phyloP scores from a whole-genome alignment of 2,113 vertebrate species.

The Cacatua alba region DNA sequence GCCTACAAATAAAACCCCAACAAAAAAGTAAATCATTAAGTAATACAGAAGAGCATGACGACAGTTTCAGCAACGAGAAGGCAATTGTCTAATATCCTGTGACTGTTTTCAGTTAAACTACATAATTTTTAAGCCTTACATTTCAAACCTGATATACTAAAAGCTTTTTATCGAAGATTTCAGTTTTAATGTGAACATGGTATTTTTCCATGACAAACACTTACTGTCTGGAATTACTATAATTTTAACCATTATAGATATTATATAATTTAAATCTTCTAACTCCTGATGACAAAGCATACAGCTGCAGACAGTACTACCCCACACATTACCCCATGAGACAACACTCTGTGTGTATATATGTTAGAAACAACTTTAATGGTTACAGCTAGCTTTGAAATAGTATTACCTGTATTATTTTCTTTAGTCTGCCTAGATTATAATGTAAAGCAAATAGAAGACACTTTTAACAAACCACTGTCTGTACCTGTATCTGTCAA shows the following conservation, averaged over 20 bases:
- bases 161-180: neutral
- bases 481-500: rapidly evolving
- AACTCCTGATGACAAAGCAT: neutral
- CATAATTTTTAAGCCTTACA: neutral
- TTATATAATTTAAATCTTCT: neutral
- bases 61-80: neutral
- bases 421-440: neutral
- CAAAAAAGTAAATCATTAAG: neutral
- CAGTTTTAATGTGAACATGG: neutral
- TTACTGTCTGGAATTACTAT: neutral
- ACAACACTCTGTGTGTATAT: too few relatives aligned
- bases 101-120: neutral
- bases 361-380: neutral
- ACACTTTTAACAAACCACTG: neutral
- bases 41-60: neutral
- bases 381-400: neutral
- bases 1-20: constrained; percentile 66
- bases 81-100: neutral
- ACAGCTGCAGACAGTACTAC: neutral
- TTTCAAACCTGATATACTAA: neutral
- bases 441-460: neutral
- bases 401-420: neutral
- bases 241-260: neutral
- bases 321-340: neutral
- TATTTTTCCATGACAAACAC: neutral